Base-by-base conservation (phyloP, 1,140 invertebrate species). In the Contarinia nasturtii region DNA sequence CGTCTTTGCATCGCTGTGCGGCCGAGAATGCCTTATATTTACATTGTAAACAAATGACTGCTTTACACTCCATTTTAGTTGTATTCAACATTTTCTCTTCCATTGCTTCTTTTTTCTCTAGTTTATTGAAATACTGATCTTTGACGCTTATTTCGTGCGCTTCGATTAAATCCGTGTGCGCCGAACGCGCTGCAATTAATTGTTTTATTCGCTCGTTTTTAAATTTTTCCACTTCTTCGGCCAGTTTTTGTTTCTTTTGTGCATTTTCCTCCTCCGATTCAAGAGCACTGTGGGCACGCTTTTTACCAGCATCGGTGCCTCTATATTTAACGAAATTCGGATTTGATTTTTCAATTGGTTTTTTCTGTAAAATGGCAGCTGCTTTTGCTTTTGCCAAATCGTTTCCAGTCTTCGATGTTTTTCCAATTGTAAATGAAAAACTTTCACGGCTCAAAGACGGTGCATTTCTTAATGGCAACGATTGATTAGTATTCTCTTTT, bases 1-100 rank as follows among this genome's bases (percentile, higher is more conserved):
- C 76, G 51, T 77, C 68, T 61, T 87, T 89, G 57, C 91, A 96
- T 5, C 74, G 63, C 46, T 93, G 86, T 7, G 82, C 75, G 5
- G 82, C 79, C 3, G 83, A 86, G 55, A 90, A 83, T 33, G 82
- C 80, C 1, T 79, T 84, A 57, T 96, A 96, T 57, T 88, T 86
- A 59, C 91, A 96, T 62, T 81, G 71, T n/a, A 75, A 58, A 65
- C 91, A 96, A 45, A 73, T 74, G 1, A 92, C 82, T n/a, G 89
- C 87, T 65, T 86, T 89, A 54, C 84, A 88, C 1, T 69, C 64
- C 17, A 94, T 65, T 65, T 90, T 83, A 56, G 71, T 88, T 7
- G 86, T 92, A 34, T 70, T 76, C 17, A 80, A 59, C 86, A 95
- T 90, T 66, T 94, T 93, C 47, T 91, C 81, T 61, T 95, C 91